Percentiles rank a stretch among this genome's conserved stretches.
phyloP scores from a whole-genome alignment of 2,113 vertebrate species.

The Chloebia gouldiae region DNA sequence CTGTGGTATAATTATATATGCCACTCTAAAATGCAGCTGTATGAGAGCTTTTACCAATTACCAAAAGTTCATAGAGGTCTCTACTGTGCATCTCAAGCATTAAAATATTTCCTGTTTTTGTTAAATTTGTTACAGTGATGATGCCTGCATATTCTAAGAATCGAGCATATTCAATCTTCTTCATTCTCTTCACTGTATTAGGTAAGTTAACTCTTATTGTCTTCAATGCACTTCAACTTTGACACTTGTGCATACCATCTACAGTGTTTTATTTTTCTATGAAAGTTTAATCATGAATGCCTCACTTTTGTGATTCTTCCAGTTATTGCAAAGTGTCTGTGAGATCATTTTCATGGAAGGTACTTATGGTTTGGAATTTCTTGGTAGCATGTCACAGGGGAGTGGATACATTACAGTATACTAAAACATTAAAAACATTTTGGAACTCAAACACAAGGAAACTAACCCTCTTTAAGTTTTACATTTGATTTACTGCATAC shows the following conservation, averaged over 20 bases:
- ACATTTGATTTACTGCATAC: neutral
- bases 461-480: neutral
- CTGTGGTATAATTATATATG: neutral
- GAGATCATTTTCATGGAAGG: neutral
- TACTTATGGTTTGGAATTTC: neutral
- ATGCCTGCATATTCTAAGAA: constrained; percentile 88
- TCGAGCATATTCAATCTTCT: constrained; percentile 88
- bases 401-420: neutral
- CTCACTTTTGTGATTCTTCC: neutral
- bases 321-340: neutral
- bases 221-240: neutral
- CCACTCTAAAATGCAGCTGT: neutral
- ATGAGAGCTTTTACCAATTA: neutral
- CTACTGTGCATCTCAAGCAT: neutral
- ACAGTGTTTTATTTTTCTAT: neutral
- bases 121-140: constrained; percentile 82
- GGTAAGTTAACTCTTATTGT: constrained; percentile 77
- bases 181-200: constrained; percentile 89
- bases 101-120: neutral
- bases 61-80: neutral
- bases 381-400: neutral
- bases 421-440: neutral
- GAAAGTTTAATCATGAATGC: neutral
- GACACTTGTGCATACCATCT: neutral
- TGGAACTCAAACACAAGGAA: neutral